Percentiles rank a stretch among this genome's conserved stretches.
phyloP scores from a whole-genome alignment of 1,140 invertebrate species.

The Mactra quadrangularis region DNA sequence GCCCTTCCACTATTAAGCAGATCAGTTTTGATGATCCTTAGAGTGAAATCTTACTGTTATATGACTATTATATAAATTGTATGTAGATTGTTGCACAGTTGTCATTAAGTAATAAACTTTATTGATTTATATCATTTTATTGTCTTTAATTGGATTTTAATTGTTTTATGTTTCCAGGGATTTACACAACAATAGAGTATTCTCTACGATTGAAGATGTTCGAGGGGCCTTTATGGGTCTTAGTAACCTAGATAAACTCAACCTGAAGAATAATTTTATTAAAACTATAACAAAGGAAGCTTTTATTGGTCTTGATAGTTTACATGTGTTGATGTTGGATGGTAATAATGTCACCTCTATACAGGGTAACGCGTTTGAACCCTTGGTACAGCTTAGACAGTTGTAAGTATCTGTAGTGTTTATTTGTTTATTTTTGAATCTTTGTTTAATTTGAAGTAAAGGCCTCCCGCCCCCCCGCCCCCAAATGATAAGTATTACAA shows the following conservation, averaged over 20 bases:
- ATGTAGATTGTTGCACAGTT: too few relatives aligned
- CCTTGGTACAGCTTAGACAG: constrained; percentile 75
- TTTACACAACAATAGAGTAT: constrained; percentile 92
- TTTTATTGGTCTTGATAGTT: constrained; percentile 87
- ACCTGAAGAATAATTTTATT: constrained; percentile 91
- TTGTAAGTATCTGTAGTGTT: constrained; percentile 82
- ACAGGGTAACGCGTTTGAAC: constrained; percentile 74
- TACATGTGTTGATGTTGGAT: constrained; percentile 67
- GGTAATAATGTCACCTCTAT: constrained; percentile 74
- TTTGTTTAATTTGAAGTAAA: too few relatives aligned
- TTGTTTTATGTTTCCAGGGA: constrained; percentile 87
- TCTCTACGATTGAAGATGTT: constrained; percentile 94
- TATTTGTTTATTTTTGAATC: too few relatives aligned
- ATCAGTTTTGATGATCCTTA: too few relatives aligned
- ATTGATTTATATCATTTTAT: too few relatives aligned
- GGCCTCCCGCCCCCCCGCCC: too few relatives aligned
- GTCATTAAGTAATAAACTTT: too few relatives aligned
- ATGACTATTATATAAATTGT: too few relatives aligned
- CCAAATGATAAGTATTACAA: too few relatives aligned
- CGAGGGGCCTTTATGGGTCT: constrained; percentile 91
- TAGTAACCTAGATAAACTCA: constrained; percentile 88
- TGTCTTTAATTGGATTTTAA: too few relatives aligned
- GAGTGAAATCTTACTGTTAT: too few relatives aligned
- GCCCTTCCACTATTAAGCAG: too few relatives aligned
- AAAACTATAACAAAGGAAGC: constrained; percentile 93